Conservation (phyloP, 1,140 invertebrate species). For the Ostrea edulis region DNA sequence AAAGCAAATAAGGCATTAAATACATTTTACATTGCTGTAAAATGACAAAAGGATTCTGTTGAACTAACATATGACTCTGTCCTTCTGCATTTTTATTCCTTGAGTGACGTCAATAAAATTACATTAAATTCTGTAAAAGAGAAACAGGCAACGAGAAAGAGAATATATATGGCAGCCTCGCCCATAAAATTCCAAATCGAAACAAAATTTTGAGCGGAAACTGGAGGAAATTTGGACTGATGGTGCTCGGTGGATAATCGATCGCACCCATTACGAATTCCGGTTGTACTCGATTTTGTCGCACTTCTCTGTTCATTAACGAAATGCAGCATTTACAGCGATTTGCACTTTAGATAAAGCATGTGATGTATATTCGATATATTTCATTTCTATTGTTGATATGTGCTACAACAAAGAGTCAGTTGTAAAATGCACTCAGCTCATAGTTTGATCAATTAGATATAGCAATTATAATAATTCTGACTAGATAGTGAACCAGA, state of each 20-base stretch:
- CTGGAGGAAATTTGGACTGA: slow-evolving; percentile 7
- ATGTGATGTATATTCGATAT: slow-evolving; percentile 6
- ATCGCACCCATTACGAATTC: slow-evolving; percentile 17
- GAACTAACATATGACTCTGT: no score
- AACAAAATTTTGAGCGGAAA: background rate
- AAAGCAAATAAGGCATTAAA: no score
- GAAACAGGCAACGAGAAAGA: background rate
- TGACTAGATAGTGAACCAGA: no score
- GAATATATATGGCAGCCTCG: background rate
- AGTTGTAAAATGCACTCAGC: no score
- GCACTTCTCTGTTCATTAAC: slow-evolving; percentile 1
- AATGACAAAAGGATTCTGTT: no score
- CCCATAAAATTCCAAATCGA: background rate
- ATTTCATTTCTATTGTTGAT: background rate
- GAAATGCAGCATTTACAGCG: background rate
- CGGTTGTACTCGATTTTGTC: background rate
- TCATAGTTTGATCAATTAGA: no score
- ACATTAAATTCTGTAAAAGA: no score
- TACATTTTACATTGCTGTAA: no score
- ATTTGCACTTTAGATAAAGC: slow-evolving; percentile 27
- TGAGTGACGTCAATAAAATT: no score
- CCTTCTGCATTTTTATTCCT: no score
- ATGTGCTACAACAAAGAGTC: no score
- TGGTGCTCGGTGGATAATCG: background rate
- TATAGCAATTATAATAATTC: no score